Base-by-base conservation (phyloP, 2,888 invertebrate genomes). In the Callosobruchus maculatus region DNA sequence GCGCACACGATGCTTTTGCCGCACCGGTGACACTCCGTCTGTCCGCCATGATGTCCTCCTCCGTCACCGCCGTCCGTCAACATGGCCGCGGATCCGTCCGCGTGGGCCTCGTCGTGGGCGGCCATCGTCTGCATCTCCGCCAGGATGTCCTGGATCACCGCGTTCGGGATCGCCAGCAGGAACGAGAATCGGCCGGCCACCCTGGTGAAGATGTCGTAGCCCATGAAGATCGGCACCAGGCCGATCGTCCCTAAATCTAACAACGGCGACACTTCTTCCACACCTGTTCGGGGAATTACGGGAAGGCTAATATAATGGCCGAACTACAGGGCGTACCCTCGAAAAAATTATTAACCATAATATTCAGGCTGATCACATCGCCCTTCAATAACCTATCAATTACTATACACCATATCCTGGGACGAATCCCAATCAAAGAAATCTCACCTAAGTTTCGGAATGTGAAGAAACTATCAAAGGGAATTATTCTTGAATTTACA, bases 1-100 rank as follows among this genome's bases (percentile, higher is more conserved):
- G 76, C 76, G 73, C 78, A 78, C 67, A 77, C 22, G 20, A 75
- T 75, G 68, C 70, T 75, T n/a, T 74, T 75, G 66, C n/a, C n/a
- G n/a, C 76, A 73, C 7, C 73, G 75, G 21, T 31, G 22, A 73
- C 73, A 76, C 22, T 70, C 73, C 22, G 26, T 71, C 26, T 2
- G 3, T 4, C 26, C 3, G 49, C 13, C 49, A 18, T 49, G 26
- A 18, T 49, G n/a, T n/a, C n/a, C n/a, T n/a, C n/a, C n/a, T n/a
- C n/a, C n/a, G n/a, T n/a, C n/a, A n/a, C n/a, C n/a, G n/a, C n/a
- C n/a, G n/a, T n/a, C n/a, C n/a, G n/a, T n/a, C n/a, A n/a, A n/a
- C n/a, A n/a, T n/a, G n/a, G n/a, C n/a, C n/a, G n/a, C n/a, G n/a
- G n/a, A n/a, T n/a, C n/a, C n/a, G n/a, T n/a, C n/a, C n/a, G n/a